Base-by-base conservation (phyloP, 1,140 invertebrate species). In the Ganaspis sp. region DNA sequence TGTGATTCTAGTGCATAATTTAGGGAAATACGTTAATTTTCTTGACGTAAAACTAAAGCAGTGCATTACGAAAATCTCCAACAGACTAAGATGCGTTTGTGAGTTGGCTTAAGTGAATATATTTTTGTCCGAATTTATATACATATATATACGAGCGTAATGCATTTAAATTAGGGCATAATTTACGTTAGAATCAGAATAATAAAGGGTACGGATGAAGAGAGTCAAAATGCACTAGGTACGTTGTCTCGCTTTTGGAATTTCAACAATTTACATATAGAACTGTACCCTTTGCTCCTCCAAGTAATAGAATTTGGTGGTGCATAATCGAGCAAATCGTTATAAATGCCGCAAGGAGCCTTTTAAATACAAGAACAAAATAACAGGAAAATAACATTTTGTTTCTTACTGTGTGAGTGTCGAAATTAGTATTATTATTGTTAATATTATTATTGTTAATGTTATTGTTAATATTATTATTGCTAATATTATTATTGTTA, bases 101-200 rank as follows among this genome's bases (percentile, higher is more conserved):
- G 58, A 64, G 58, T n/a, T 64, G 15, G 58, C 23, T 23, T 29
- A 64, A 64, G 58, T 64, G 58, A 64, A 64, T 64, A n/a, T n/a
- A 64, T 64, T 64, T 29, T 64, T 64, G 58, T 64, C 23, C 58
- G 23, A 29, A 64, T 49, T 49, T 49, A 49, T 49, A 49, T 17
- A 38, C 37, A 9, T 40, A 45, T 26, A 29, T 26, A 64, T 26
- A 64, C 21, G 58, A 34, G 58, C n/a, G 58, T 6, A 64, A 29
- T 64, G 58, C 58, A 64, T 64, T 64, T 64, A 64, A 64, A 64
- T 64, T 64, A 64, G 58, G 58, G 58, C 58, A 64, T 64, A 64
- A 64, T 64, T 29, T 29, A 64, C 23, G 11, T 29, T 64, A 9
- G 15, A 11, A 64, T 64, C 26, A 29, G 53, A 54, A 54, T 54